These are phyloP conservation scores for Eclectus roratus DNA, from an alignment of 2,113 vertebrate species.

Conservation along the genomic window DNA sequence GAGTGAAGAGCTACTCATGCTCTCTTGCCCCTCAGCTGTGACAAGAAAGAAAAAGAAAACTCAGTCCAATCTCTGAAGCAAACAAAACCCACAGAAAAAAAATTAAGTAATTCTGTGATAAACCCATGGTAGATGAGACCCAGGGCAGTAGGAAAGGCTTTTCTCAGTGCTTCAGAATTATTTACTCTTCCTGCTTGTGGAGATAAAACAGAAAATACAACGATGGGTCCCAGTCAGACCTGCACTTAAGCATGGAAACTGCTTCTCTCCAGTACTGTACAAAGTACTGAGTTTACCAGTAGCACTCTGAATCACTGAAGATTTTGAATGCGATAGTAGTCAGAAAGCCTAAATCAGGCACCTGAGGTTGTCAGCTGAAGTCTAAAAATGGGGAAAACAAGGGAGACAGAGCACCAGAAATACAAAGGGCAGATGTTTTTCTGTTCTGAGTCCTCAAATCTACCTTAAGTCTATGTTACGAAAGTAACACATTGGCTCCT, in stretches of 20 bases:
- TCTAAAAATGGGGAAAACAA: background rate
- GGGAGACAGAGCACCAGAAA: background rate
- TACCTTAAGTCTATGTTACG: background rate
- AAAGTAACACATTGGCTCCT: background rate
- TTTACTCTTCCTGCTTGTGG: background rate
- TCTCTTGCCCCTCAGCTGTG: background rate
- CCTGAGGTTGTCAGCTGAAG: background rate
- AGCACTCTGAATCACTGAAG: background rate
- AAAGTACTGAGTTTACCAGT: background rate
- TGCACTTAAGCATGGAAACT: background rate
- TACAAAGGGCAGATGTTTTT: background rate
- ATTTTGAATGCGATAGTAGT: background rate
- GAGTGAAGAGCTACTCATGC: background rate
- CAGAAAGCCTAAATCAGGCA: background rate
- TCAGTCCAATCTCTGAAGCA: background rate
- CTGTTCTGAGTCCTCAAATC: background rate
- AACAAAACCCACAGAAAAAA: background rate
- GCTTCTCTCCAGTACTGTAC: background rate
- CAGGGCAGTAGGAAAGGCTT: background rate
- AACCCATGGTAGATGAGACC: background rate
- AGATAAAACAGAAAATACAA: background rate
- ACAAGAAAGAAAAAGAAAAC: background rate
- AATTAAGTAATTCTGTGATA: background rate
- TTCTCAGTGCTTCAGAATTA: slow-evolving; percentile 7
- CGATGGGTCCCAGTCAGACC: background rate